phyloP scores from a whole-genome alignment of 2,888 invertebrate species.

The Netelia virgata region DNA sequence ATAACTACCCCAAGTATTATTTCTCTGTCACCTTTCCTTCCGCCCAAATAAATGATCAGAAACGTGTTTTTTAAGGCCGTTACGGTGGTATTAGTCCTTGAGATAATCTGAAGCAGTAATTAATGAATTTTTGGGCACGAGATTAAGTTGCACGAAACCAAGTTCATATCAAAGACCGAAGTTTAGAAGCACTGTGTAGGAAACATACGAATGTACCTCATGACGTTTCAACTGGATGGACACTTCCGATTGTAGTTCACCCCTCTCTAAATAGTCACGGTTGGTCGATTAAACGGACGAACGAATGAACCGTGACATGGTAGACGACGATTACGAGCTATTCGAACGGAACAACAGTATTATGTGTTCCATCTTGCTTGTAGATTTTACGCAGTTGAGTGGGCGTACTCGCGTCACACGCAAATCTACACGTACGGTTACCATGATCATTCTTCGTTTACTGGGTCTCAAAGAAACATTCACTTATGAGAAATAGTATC shows the following conservation, averaged over 20 bases:
- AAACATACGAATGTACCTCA: background rate
- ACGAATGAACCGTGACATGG: constrained; percentile 30
- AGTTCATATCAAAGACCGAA: constrained; percentile 19
- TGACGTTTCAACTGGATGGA: constrained; percentile 29
- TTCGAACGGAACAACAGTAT: constrained; percentile 33
- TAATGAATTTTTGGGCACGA: constrained; percentile 2
- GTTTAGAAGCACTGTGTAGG: constrained; percentile 30
- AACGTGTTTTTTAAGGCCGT: too few relatives aligned
- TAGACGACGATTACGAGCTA: constrained; percentile 18
- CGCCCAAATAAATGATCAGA: too few relatives aligned
- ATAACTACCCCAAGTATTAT: too few relatives aligned
- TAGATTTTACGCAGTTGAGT: constrained; percentile 1
- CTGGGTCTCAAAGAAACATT: background rate
- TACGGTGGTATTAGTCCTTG: too few relatives aligned
- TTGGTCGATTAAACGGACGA: constrained; percentile 29
- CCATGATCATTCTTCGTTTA: too few relatives aligned
- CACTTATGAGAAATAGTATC: constrained; percentile 6
- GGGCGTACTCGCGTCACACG: too few relatives aligned
- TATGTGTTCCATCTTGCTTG: constrained; percentile 1
- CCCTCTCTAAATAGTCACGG: constrained; percentile 6
- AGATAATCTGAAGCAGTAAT: background rate
- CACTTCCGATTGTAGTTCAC: constrained; percentile 21
- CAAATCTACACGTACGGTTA: too few relatives aligned
- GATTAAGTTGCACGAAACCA: background rate
- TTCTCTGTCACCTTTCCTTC: too few relatives aligned